These are phyloP conservation scores for Vanessa atalanta DNA, from an alignment of 1,140 invertebrate genomes.

Conservation along the genomic window DNA sequence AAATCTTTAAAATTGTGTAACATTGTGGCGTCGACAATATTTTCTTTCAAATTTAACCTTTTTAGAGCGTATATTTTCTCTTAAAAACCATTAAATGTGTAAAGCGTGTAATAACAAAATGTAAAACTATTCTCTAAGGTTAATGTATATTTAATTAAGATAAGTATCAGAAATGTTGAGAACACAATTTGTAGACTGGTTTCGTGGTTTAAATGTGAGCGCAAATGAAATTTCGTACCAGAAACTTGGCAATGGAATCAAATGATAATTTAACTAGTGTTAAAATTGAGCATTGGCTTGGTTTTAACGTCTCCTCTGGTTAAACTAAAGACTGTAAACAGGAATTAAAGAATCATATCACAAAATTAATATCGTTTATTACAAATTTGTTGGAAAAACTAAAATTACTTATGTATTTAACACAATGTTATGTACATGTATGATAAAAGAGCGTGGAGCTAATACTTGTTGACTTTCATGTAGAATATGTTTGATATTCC, in stretches of 20 bases:
- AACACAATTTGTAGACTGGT: constrained; percentile 28
- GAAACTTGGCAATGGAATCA: constrained; percentile 43
- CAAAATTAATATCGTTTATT: too few relatives aligned
- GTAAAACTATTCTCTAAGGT: background rate
- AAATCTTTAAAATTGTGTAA: too few relatives aligned
- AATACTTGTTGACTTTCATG: too few relatives aligned
- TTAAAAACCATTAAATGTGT: background rate
- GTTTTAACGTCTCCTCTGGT: constrained; percentile 22
- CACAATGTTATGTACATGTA: too few relatives aligned
- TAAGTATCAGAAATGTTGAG: constrained; percentile 27
- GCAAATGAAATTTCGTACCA: constrained; percentile 40
- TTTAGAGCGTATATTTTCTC: too few relatives aligned
- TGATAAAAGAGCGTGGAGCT: too few relatives aligned
- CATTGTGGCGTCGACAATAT: too few relatives aligned
- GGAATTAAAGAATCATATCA: background rate
- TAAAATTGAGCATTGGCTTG: constrained; percentile 21
- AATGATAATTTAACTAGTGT: constrained; percentile 45
- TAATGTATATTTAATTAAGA: constrained; percentile 31
- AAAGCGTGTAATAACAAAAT: background rate
- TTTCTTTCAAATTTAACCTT: too few relatives aligned
- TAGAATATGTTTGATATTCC: too few relatives aligned
- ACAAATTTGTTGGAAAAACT: too few relatives aligned
- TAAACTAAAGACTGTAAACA: constrained; percentile 11
- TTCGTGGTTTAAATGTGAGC: constrained; percentile 32
- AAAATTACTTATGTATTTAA: too few relatives aligned